Base-by-base conservation (phyloP, 2,113 vertebrate species). In the Gymnocephalus cernua region DNA sequence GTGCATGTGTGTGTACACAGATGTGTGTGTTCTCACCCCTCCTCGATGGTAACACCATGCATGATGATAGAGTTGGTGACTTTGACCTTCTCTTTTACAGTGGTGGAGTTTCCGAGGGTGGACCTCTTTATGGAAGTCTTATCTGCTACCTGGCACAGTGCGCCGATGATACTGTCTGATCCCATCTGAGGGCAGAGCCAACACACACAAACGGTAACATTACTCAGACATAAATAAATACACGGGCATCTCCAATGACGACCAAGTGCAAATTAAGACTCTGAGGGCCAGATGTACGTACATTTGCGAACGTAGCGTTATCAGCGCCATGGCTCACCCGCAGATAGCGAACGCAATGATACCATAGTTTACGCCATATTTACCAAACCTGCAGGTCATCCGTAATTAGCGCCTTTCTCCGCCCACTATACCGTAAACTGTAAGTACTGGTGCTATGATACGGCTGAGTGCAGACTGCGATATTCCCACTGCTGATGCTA, bases 31-130 rank as follows among this genome's bases (percentile, higher is more conserved):
- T 74, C 97, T 85, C 95, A 99, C 98, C 97, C 97, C 91, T 99
- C 98, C 74, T 99, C 97, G 66, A 99, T 94, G 19, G 95, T 98
- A 86, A 99, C 97, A 21, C 95, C 96, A 66, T 98, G 97, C 98
- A 99, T 99, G 89, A 99, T 95, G 94, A 99, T 97, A 74, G 97
- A 99, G 92, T 96, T 99, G 79, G 94, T 95, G 86, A 99, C 93
- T 94, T 97, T 97, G 81, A 97, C 97, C 95, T 95, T 98, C 71
- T 98, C 97, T 92, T 93, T 96, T 75, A 99, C 93, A 3, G 75
- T 86, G 79, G 97, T 96, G 69, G 92, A 94, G 86, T 93, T 94
- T 54, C 98, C 98, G 0, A 99, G 93, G 48, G 97, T 95, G 11
- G 97, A 98, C 76, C 92, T 96, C 88, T 99, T 99, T 89, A 99